Evolutionary conservation across 2,888 invertebrate genomes (phyloP), one percentile per base, ranked within the genome.

Genomic region (Meta bourneti): DNA sequence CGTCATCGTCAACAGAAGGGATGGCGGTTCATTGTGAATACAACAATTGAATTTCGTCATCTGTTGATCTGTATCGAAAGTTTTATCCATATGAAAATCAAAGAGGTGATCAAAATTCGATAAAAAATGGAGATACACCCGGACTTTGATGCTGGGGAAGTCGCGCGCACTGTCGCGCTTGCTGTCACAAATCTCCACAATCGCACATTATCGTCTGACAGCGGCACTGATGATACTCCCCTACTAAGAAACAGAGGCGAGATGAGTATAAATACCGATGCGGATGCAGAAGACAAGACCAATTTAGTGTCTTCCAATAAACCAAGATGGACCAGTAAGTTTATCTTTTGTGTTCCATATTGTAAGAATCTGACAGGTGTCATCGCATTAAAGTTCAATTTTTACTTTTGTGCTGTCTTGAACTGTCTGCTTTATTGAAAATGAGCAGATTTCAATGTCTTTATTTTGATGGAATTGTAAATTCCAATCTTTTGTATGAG

Each of bases 61-160:
- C 74, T 84, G 74, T 75, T 74, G 34, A 7, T 34, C 51, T 82
- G 7, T 61, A 19, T 72, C 52, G 5, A 19, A 7, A 19, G 7
- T 13, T 51, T n/a, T 48, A 13, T 19, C 6, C 20, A 48, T 20
- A 74, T 84, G 54, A 16, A 52, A n/a, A 34, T 16, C 9, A n/a
- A 16, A 34, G 16, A 13, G 34, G 7, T 19, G 34, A 72, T 54
- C 75, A 34, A 48, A 84, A 84, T 74, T 61, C 54, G 74, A 84
- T 75, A 61, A 84, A 52, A 72, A 78, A 92, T 92, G 92, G 92
- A 92, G 74, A 78, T 86, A 7, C 79, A 54, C 20, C 92, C 92
- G 85, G 92, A 92, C 89, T 92, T 92, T 86, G 92, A 92, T 52
- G 89, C 89, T 9, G 87, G 92, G n/a, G 92, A 92, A 85, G 92